Base-by-base conservation (phyloP, 2,888 invertebrate species). In the Ecdyonurus torrentis region DNA sequence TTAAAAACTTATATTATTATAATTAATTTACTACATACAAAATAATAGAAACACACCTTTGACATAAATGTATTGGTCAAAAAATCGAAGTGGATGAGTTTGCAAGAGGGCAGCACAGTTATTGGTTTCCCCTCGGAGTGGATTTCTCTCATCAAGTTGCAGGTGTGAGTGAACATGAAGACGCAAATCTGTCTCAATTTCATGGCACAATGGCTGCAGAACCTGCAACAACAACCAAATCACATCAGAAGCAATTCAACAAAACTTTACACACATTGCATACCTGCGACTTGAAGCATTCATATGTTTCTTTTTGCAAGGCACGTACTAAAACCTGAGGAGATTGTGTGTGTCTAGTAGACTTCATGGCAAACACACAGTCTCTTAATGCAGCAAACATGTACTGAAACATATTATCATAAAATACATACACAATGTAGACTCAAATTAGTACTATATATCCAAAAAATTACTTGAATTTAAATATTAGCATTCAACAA, bases 121-220 rank as follows among this genome's bases (percentile, higher is more conserved):
- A 72, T 84, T 81, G 60, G 83, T 79, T 37, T 80, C 79, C 5
- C 77, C 74, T 67, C 83, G 80, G 70, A 90, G 87, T 0, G 91
- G 89, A 73, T 87, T 87, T 7, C 77, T 70, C 60, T 77, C 76
- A 67, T 78, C 77, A 23, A 78, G 70, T 70, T 93, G 89, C 52
- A 97, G 79, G 76, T 96, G 95, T 0, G 90, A 84, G 75, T 98
- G 94, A 55, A 92, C 93, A 69, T 93, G 91, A 25, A 97, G 77
- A 22, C 99, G 84, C 61, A 99, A 79, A 74, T 94, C 92, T 0
- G 89, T 94, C 77, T 99, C 99, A 66, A 98, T 86, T 70, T 87
- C 84, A 69, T 87, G 86, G 72, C 93, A 91, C 25, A 93, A 76
- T 53, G 86, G 87, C 67, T 84, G 80, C 25, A 88, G 65, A 23